phyloP scores from a whole-genome alignment of 1,140 invertebrate genomes.

The Lucilia sericata region DNA sequence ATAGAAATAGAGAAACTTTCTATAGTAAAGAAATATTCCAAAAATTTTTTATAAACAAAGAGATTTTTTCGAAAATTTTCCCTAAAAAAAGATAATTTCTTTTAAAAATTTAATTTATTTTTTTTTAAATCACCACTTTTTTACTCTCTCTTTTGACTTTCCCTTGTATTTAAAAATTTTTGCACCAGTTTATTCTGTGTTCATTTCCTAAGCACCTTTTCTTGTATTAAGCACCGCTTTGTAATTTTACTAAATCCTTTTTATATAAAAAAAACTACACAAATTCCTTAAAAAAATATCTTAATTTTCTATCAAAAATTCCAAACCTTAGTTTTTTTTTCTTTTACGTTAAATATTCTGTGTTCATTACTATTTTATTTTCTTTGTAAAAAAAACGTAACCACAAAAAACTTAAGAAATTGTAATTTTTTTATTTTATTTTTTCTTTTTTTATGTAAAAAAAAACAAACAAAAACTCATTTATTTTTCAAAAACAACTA shows the following conservation, averaged over 20 bases:
- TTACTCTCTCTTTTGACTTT: neutral
- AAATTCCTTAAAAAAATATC: neutral
- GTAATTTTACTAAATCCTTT: constrained; percentile 21
- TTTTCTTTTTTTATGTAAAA: constrained; percentile 42
- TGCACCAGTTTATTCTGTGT: neutral
- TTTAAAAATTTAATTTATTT: no score
- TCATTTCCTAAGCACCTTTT: constrained; percentile 19
- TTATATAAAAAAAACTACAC: neutral
- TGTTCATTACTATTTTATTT: neutral
- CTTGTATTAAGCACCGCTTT: constrained; percentile 7
- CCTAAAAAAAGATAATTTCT: no score
- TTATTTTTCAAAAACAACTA: constrained; percentile 34
- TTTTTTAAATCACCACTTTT: no score
- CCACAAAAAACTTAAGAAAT: neutral
- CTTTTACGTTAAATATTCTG: neutral
- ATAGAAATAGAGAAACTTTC: no score
- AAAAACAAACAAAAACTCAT: constrained; percentile 30
- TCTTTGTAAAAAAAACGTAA: neutral
- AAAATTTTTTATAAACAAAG: no score
- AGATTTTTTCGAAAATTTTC: no score
- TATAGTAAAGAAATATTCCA: no score
- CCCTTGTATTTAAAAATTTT: neutral
- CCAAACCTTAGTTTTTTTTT: neutral
- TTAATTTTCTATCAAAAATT: neutral
- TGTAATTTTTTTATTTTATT: constrained; percentile 22